Conservation (phyloP, 2,113 vertebrate species). For the Heliornis fulica region DNA sequence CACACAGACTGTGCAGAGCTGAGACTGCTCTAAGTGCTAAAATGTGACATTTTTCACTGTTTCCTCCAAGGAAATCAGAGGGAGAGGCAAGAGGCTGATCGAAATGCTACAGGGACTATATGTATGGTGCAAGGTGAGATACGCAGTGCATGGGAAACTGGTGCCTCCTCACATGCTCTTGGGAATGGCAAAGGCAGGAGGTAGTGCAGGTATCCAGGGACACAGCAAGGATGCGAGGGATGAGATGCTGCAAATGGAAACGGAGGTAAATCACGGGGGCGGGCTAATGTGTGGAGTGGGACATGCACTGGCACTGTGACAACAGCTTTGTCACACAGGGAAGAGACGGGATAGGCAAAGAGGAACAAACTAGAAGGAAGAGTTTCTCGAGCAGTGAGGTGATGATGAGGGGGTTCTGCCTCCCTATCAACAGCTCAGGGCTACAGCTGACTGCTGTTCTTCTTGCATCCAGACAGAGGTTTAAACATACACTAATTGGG, state of each 20-base stretch:
- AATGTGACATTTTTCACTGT: not conserved
- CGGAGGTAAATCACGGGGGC: rapidly evolving
- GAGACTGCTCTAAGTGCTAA: not conserved
- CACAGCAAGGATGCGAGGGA: not conserved
- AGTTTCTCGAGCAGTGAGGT: not conserved
- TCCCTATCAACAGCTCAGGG: not conserved
- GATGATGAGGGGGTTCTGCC: not conserved
- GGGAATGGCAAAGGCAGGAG: not conserved
- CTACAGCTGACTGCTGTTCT: not conserved
- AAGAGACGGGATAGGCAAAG: not conserved
- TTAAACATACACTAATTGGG: not conserved
- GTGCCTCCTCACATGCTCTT: not conserved
- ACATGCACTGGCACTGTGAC: not conserved
- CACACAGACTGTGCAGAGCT: not conserved
- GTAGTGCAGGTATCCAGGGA: not conserved
- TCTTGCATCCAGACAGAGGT: not conserved
- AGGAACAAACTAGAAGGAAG: not conserved
- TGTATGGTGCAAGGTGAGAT: not conserved
- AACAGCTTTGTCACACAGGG: not conserved
- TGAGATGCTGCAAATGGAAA: not conserved
- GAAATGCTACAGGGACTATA: not conserved
- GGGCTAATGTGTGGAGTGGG: not conserved
- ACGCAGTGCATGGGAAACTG: not conserved
- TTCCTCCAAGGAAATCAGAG: not conserved
- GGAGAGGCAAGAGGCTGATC: not conserved